A percentile compares a stretch with the other conserved stretches of the same genome.
Conservation (phyloP, 1,140 invertebrate species). For the Leucophenga varia region DNA sequence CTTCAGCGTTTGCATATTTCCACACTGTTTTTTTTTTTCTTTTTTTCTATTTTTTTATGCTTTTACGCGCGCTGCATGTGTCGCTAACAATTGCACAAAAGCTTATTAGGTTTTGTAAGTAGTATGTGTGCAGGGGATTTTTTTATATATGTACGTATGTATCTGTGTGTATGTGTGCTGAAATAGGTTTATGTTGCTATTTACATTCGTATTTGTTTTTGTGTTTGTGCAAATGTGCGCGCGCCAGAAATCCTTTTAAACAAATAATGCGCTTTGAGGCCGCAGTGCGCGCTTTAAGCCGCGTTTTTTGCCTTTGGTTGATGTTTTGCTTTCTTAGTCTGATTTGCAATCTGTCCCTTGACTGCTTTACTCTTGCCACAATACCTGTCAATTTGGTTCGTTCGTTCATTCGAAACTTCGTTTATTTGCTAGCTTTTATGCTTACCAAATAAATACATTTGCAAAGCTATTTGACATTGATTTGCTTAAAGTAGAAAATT, state of each 20-base stretch:
- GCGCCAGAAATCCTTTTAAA: slow-evolving; percentile 33
- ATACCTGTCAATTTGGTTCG: too few relatives aligned
- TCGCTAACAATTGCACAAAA: slow-evolving; percentile 47
- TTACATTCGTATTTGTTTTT: slow-evolving; percentile 8
- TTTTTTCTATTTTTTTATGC: slow-evolving; percentile 46
- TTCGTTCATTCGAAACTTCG: too few relatives aligned
- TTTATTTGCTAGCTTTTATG: too few relatives aligned
- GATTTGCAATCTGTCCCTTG: too few relatives aligned
- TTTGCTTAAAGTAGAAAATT: too few relatives aligned
- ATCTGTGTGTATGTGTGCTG: slow-evolving; percentile 9
- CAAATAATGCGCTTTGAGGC: slow-evolving; percentile 46
- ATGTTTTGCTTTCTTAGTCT: slow-evolving; percentile 10
- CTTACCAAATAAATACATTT: too few relatives aligned
- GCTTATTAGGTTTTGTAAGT: slow-evolving; percentile 48
- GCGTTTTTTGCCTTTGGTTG: slow-evolving; percentile 18
- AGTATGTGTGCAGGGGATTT: too few relatives aligned
- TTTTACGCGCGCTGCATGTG: slow-evolving; percentile 1
- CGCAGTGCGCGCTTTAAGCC: slow-evolving; percentile 27
- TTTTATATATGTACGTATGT: too few relatives aligned
- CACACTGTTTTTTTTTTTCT: slow-evolving; percentile 37
- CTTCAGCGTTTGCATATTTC: too few relatives aligned
- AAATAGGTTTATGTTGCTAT: slow-evolving; percentile 2
- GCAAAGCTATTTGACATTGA: too few relatives aligned
- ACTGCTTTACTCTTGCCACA: too few relatives aligned
- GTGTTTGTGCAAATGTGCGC: slow-evolving; percentile 11